Conservation (phyloP, 2,888 invertebrate genomes). For the Oxycera nigricornis region DNA sequence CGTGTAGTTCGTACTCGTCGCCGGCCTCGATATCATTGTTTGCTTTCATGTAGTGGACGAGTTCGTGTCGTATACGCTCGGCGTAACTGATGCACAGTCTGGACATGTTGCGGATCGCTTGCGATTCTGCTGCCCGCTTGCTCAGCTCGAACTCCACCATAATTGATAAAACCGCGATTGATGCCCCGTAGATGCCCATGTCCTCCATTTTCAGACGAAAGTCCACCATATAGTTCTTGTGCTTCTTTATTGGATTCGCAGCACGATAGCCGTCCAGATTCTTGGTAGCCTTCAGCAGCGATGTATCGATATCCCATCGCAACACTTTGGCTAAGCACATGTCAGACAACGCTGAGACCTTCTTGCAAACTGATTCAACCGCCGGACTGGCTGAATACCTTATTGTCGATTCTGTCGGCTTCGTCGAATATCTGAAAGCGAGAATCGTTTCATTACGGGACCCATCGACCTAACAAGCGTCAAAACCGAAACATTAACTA, state of each 20-base stretch:
- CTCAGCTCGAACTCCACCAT: constrained; percentile 70
- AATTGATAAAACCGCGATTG: constrained; percentile 67
- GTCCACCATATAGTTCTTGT: constrained; percentile 63
- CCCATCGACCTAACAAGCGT: too few relatives aligned
- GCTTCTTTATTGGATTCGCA: constrained; percentile 61
- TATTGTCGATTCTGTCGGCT: constrained; percentile 63
- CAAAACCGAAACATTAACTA: too few relatives aligned
- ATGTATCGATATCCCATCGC: constrained; percentile 50
- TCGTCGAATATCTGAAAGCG: constrained; percentile 66
- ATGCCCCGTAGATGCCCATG: constrained; percentile 68
- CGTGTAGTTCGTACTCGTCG: constrained; percentile 46
- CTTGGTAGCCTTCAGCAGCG: constrained; percentile 51
- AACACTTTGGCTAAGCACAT: constrained; percentile 47
- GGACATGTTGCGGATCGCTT: constrained; percentile 55
- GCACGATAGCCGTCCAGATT: constrained; percentile 48
- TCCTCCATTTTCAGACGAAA: constrained; percentile 64
- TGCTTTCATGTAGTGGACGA: constrained; percentile 64
- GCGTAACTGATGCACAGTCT: constrained; percentile 55
- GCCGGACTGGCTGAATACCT: constrained; percentile 43
- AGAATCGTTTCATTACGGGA: too few relatives aligned
- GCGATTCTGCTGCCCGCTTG: constrained; percentile 64
- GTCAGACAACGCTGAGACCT: constrained; percentile 11
- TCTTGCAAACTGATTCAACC: background rate
- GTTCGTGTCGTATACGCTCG: constrained; percentile 63
- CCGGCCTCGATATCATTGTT: constrained; percentile 53